A percentile compares a stretch with the other conserved stretches of the same genome.
These are phyloP conservation scores for Anneissia japonica DNA, from an alignment of 35 echinoderm and acorn worm species.

Conservation along the genomic window DNA sequence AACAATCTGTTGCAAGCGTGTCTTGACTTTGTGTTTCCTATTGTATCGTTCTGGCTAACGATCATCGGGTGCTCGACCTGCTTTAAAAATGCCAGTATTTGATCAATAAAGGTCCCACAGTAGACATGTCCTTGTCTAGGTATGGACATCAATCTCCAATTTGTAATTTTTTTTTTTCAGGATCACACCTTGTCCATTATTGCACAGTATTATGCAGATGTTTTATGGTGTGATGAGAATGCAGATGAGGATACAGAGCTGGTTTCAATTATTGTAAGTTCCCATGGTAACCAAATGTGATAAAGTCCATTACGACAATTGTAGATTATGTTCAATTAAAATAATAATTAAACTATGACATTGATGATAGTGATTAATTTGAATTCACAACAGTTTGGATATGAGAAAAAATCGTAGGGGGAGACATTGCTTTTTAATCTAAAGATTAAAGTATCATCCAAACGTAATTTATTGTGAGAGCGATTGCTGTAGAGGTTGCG, in stretches of 20 bases:
- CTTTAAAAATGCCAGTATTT: too few relatives aligned
- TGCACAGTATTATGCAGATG: slow-evolving; percentile 73
- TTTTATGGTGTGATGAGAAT: slow-evolving; percentile 75
- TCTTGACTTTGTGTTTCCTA: too few relatives aligned
- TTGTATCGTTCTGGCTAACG: too few relatives aligned
- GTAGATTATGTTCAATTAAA: background rate
- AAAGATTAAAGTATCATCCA: background rate
- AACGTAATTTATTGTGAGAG: too few relatives aligned
- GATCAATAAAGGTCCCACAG: too few relatives aligned
- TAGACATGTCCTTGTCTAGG: too few relatives aligned
- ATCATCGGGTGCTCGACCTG: too few relatives aligned
- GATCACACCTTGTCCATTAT: slow-evolving; percentile 69
- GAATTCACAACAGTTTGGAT: background rate
- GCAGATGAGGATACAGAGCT: slow-evolving; percentile 11
- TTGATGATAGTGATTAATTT: background rate
- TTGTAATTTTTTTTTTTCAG: slow-evolving; percentile 14
- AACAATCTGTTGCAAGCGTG: too few relatives aligned
- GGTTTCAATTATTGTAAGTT: slow-evolving; percentile 68
- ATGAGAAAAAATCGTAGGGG: background rate
- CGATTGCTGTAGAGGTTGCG: too few relatives aligned
- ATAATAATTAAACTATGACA: background rate
- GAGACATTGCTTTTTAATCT: background rate
- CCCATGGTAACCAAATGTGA: background rate
- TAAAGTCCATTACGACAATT: background rate
- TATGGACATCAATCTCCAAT: too few relatives aligned